Conservation (phyloP, 2,113 vertebrate genomes). For the Oxyura jamaicensis region DNA sequence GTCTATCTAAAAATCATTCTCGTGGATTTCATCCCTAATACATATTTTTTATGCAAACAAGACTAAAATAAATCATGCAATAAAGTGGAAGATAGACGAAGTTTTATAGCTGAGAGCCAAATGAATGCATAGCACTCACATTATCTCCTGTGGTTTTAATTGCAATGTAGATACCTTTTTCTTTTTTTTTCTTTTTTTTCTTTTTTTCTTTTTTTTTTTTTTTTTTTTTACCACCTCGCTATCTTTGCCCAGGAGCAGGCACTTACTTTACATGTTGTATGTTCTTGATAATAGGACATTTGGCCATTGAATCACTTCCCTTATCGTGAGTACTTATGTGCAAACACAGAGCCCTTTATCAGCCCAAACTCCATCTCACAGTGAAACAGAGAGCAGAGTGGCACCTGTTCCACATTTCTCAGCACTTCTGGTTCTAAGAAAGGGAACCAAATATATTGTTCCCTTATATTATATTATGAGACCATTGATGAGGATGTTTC, state of each 20-base stretch:
- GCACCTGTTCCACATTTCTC: not conserved
- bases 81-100: not conserved
- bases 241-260: not conserved
- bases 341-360: slow-evolving; percentile 18
- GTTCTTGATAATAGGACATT: slow-evolving; percentile 18
- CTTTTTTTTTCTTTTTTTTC: no score
- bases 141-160: slow-evolving; percentile 11
- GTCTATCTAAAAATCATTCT: slow-evolving; percentile 43
- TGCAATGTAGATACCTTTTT: not conserved
- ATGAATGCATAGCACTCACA: not conserved
- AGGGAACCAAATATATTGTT: not conserved
- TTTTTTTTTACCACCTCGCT: not conserved
- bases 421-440: not conserved
- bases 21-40: not conserved
- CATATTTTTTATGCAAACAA: slow-evolving; percentile 35
- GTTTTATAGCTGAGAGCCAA: not conserved
- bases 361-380: not conserved
- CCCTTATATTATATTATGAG: not conserved
- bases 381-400: not conserved
- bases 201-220: slow-evolving; percentile 1
- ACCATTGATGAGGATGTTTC: not conserved
- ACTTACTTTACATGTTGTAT: slow-evolving; percentile 37
- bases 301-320: not conserved
- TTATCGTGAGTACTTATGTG: slow-evolving; percentile 3
- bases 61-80: slow-evolving; percentile 36